These are phyloP conservation scores for Epizoanthus rinbou DNA, from an alignment of 92 coral and sea anemone genomes.

Conservation along the genomic window DNA sequence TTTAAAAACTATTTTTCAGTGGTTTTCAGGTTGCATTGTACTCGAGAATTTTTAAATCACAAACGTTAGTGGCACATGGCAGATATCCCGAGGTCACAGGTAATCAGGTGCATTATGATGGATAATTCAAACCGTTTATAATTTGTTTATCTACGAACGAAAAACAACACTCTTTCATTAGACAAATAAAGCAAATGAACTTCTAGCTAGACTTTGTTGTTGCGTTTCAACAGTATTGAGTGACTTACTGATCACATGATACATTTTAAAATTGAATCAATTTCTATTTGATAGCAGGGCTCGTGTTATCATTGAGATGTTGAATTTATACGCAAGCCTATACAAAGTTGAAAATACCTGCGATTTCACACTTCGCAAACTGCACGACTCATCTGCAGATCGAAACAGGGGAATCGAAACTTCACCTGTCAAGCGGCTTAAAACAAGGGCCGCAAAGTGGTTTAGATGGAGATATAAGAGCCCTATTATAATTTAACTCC, in stretches of 20 bases:
- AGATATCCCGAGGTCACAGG: background rate
- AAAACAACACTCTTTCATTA: conserved; percentile 15
- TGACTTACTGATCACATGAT: background rate
- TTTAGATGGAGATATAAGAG: background rate
- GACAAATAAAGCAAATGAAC: background rate
- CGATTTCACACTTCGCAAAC: background rate
- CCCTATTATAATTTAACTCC: conserved; percentile 6
- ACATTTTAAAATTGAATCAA: background rate
- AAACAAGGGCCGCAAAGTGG: background rate
- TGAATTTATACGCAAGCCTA: background rate
- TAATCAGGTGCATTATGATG: background rate
- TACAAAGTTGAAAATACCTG: background rate
- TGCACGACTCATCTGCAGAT: background rate
- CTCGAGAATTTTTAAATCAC: background rate
- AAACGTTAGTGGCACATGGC: background rate
- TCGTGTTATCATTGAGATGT: background rate
- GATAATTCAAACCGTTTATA: background rate
- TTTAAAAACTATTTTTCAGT: background rate
- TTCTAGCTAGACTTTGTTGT: background rate
- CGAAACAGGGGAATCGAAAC: background rate
- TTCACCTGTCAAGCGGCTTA: background rate
- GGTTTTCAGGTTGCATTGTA: background rate
- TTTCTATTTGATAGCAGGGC: background rate
- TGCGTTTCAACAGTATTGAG: background rate
- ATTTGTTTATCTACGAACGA: conserved; percentile 3